Evolutionary conservation across 2,113 vertebrate species (phyloP).

Genomic region (Benitochromis conjunctus): DNA sequence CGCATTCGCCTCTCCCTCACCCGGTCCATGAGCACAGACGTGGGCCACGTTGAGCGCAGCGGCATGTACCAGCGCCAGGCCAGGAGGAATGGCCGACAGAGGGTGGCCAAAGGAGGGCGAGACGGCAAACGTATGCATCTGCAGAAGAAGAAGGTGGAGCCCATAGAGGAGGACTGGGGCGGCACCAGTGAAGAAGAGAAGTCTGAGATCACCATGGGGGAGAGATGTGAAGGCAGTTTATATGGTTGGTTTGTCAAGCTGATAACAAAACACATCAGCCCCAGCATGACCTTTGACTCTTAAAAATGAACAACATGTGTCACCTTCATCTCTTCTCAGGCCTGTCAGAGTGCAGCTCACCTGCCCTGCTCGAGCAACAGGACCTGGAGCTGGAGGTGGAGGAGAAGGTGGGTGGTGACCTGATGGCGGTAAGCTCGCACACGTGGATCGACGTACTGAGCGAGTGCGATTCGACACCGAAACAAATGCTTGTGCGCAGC

Average conservation of each 20-base stretch:
- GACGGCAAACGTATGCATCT: constrained; percentile 1
- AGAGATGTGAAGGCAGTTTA: constrained; percentile 41
- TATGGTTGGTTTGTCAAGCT: constrained; percentile 50
- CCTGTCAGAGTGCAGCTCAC: constrained; percentile 64
- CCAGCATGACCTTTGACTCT: neutral
- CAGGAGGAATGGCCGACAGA: constrained; percentile 51
- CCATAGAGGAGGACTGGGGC: constrained; percentile 39
- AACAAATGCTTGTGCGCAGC: neutral
- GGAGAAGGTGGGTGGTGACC: constrained; percentile 5
- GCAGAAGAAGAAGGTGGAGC: constrained; percentile 22
- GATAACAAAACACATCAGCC: neutral
- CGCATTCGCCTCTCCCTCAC: constrained; percentile 76
- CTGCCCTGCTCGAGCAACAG: constrained; percentile 41
- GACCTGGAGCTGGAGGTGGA: constrained; percentile 48
- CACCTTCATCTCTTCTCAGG: constrained; percentile 2
- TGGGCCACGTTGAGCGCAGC: constrained; percentile 35
- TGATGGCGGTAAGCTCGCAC: neutral
- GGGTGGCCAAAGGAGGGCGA: neutral
- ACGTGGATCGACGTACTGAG: neutral
- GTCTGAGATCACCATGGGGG: constrained; percentile 35
- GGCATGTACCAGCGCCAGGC: constrained; percentile 52
- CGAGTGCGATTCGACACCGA: constrained; percentile 56
- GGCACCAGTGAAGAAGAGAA: constrained; percentile 52
- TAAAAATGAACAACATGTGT: neutral
- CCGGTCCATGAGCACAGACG: constrained; percentile 70